Conservation (phyloP, 2,113 vertebrate genomes). For the Syngnathus scovelli region DNA sequence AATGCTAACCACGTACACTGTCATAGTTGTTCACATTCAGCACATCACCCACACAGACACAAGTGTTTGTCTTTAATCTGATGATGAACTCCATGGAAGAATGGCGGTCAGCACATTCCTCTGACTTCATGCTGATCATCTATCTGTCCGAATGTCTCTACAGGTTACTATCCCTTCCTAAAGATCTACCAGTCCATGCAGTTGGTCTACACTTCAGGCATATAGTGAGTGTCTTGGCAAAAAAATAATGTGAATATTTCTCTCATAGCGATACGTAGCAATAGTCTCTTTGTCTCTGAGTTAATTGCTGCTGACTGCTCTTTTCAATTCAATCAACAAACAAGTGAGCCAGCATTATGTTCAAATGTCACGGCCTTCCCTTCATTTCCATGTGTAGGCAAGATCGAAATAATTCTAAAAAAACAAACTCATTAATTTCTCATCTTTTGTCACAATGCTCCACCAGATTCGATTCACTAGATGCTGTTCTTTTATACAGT, state of each 20-base stretch:
- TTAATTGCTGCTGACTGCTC: background rate
- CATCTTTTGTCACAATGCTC: background rate
- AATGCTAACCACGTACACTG: slow-evolving; percentile 13
- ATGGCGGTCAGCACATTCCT: slow-evolving; percentile 58
- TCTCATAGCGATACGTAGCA: background rate
- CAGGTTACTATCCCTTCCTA: slow-evolving; percentile 85
- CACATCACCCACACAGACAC: slow-evolving; percentile 21
- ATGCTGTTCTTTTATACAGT: background rate
- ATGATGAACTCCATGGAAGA: slow-evolving; percentile 31
- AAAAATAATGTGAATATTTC: background rate
- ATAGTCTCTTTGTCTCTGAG: background rate
- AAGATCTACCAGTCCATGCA: slow-evolving; percentile 96
- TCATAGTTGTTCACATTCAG: background rate
- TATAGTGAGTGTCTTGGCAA: slow-evolving; percentile 78
- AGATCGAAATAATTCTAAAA: background rate
- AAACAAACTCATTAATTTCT: background rate
- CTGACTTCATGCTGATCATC: slow-evolving; percentile 13
- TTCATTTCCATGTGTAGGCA: background rate
- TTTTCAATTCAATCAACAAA: background rate
- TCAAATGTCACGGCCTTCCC: background rate
- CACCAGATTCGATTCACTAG: background rate
- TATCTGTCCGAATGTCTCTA: slow-evolving; percentile 17
- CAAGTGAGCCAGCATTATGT: too few species aligned
- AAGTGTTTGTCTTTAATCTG: slow-evolving; percentile 61
- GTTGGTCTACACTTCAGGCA: slow-evolving; percentile 88